These are phyloP conservation scores for Subacronicta megacephala DNA, from an alignment of 2,888 invertebrate species.

Conservation along the genomic window DNA sequence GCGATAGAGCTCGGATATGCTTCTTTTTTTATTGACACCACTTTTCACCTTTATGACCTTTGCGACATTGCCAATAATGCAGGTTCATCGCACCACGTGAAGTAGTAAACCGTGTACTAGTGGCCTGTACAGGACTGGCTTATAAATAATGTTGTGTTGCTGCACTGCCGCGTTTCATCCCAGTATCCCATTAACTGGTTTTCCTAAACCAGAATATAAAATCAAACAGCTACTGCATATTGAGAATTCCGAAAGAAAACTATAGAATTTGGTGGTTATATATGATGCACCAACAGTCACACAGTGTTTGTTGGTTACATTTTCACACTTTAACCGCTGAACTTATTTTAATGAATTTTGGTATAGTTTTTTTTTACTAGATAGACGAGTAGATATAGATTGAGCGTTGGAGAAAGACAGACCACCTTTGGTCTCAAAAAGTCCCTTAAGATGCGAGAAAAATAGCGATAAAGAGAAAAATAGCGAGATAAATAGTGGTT, in stretches of 20 bases:
- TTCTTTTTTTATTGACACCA: not conserved
- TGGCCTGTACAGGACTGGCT: slow-evolving; percentile 41
- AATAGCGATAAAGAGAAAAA: no score
- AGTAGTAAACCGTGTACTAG: slow-evolving; percentile 37
- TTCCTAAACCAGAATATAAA: slow-evolving; percentile 40
- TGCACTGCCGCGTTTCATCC: slow-evolving; percentile 15
- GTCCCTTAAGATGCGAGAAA: no score
- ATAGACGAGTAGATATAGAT: no score
- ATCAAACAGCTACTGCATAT: slow-evolving; percentile 43
- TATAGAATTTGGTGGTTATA: slow-evolving; percentile 32
- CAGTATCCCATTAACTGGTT: slow-evolving; percentile 38
- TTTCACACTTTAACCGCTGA: no score
- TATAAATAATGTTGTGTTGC: slow-evolving; percentile 37
- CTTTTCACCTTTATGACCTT: no score
- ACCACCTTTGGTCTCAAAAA: no score
- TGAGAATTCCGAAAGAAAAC: slow-evolving; percentile 29
- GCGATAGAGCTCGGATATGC: slow-evolving; percentile 8
- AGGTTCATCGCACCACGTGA: slow-evolving; percentile 32
- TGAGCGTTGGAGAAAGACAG: no score
- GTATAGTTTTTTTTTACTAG: no score
- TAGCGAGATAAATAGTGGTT: no score
- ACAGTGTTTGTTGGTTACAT: no score
- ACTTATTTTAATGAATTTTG: no score
- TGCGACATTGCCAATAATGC: not conserved
- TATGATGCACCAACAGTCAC: no score